Conservation (phyloP, 2,113 vertebrate genomes). For the Apodemus sylvaticus region DNA sequence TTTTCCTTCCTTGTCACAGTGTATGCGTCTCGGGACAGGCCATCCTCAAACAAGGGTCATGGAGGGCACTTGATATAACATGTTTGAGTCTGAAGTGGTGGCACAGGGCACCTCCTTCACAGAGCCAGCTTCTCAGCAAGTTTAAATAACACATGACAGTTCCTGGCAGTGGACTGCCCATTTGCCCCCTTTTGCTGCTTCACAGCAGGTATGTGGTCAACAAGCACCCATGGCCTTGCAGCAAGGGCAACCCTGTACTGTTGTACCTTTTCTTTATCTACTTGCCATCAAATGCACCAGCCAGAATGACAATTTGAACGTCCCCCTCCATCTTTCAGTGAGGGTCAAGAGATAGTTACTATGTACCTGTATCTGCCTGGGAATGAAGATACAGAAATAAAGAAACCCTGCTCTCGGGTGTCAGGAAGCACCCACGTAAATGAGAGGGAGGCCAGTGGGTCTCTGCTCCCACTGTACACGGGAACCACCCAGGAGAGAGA, state of each 20-base stretch:
- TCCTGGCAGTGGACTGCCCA: neutral
- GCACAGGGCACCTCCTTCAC: neutral
- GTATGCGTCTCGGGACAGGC: neutral
- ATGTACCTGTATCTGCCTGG: neutral
- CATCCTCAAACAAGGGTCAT: no score
- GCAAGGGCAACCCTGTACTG: neutral
- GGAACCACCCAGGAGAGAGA: neutral
- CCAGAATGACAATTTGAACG: neutral
- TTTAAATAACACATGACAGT: neutral
- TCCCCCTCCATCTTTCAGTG: neutral
- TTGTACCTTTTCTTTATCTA: neutral
- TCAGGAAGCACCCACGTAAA: neutral
- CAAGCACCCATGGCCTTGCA: neutral
- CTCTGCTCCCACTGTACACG: neutral
- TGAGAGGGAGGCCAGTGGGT: neutral
- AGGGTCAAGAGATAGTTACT: neutral
- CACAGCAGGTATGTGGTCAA: neutral
- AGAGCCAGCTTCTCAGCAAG: neutral
- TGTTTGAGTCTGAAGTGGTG: neutral
- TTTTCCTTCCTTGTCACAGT: no score
- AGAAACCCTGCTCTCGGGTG: neutral
- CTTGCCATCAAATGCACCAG: neutral
- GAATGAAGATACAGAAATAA: neutral
- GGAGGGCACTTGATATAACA: neutral
- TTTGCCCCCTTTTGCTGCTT: neutral